Conservation (phyloP, 2,113 vertebrate species). For the Chascanopsetta lugubris region DNA sequence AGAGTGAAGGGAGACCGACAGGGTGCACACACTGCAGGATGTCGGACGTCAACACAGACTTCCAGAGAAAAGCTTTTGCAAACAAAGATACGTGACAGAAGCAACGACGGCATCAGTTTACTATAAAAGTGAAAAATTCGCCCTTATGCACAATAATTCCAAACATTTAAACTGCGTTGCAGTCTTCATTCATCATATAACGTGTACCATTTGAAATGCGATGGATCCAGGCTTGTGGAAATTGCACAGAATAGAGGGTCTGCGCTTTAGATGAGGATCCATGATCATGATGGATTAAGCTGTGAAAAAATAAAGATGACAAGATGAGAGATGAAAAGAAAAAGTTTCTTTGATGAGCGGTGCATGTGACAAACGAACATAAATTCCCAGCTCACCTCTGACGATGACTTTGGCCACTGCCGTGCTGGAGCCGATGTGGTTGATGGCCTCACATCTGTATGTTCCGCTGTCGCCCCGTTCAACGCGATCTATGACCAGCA, state of each 20-base stretch:
- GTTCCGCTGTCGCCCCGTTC: slow-evolving; percentile 78
- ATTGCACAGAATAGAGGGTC: background rate
- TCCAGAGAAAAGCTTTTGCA: slow-evolving; percentile 29
- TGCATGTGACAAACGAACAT: background rate
- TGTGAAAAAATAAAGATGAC: slow-evolving; percentile 25
- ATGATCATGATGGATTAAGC: slow-evolving; percentile 24
- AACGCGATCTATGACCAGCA: slow-evolving; percentile 73
- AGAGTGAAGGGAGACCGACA: slow-evolving; percentile 14
- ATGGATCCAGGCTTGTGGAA: slow-evolving; percentile 5
- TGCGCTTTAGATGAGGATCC: background rate
- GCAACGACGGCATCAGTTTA: slow-evolving; percentile 20
- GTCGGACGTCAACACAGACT: background rate
- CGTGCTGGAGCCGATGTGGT: slow-evolving; percentile 85
- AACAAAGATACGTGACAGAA: slow-evolving; percentile 1
- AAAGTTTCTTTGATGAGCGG: background rate
- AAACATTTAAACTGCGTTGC: background rate
- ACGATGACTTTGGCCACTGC: slow-evolving; percentile 80
- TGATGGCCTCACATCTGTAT: slow-evolving; percentile 90
- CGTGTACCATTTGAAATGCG: background rate
- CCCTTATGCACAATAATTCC: background rate
- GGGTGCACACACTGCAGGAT: background rate
- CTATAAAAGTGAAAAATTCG: slow-evolving; percentile 40
- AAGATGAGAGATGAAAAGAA: background rate
- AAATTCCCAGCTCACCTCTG: slow-evolving; percentile 80
- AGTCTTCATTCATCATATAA: background rate